Conservation (phyloP, 2,113 vertebrate species). For the Eudyptes chrysolophus region DNA sequence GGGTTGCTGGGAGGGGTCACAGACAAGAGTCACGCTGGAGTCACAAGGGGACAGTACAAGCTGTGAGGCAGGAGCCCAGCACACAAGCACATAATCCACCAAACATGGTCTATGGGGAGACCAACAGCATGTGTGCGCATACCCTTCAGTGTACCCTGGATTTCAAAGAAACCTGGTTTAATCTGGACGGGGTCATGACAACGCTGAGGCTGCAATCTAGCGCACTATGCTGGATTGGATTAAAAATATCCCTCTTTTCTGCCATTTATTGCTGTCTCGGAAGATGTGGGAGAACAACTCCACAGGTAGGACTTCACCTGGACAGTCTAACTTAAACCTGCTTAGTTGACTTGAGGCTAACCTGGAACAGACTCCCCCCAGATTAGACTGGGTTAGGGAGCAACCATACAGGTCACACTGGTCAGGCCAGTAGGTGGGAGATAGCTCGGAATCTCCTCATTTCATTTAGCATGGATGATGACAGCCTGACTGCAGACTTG, state of each 20-base stretch:
- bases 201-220: neutral
- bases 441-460: neutral
- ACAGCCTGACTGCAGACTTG: neutral
- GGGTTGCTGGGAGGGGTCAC: neutral
- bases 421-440: neutral
- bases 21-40: neutral
- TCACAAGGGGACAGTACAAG: neutral
- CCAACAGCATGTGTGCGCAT: rapidly evolving
- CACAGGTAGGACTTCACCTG: neutral
- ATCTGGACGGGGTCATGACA: neutral
- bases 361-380: neutral
- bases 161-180: neutral
- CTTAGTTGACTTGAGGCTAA: neutral
- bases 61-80: neutral
- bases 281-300: neutral
- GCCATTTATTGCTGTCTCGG: neutral
- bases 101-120: neutral
- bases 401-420: neutral
- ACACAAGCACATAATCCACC: neutral
- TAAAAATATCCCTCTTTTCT: neutral
- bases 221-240: neutral
- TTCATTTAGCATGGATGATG: neutral
- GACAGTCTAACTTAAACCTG: neutral
- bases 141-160: neutral
- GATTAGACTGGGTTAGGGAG: neutral